Percentiles rank a stretch among this genome's conserved stretches.
phyloP scores from a whole-genome alignment of 2,888 invertebrate species.

The Bhutanitis thaidina region DNA sequence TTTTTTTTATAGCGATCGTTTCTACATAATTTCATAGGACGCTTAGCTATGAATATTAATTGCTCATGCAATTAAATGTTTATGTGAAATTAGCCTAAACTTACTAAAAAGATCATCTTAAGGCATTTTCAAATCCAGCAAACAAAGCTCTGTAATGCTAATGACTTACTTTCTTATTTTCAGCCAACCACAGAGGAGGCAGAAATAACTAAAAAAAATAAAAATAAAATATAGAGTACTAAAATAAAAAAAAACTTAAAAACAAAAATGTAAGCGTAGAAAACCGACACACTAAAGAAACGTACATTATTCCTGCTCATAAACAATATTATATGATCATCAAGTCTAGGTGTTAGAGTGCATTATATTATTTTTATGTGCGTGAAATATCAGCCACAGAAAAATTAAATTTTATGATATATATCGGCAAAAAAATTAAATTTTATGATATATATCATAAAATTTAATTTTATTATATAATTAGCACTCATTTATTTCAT shows the following conservation, averaged over 20 bases:
- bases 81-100: constrained; percentile 21
- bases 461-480: no score
- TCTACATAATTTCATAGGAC: constrained; percentile 1
- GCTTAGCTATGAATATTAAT: constrained; percentile 19
- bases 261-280: no score
- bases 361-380: not conserved
- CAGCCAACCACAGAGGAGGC: constrained; percentile 66
- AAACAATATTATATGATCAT: constrained; percentile 5
- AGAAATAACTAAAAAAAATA: constrained; percentile 74
- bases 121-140: constrained; percentile 46
- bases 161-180: constrained; percentile 71
- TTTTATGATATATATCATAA: no score
- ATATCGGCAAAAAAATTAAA: not conserved
- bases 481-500: constrained; percentile 7
- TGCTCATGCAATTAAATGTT: constrained; percentile 23
- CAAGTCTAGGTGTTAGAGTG: constrained; percentile 15
- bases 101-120: constrained; percentile 19
- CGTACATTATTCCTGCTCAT: constrained; percentile 18
- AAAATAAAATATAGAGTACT: constrained; percentile 52
- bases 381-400: constrained; percentile 4
- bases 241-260: constrained; percentile 12
- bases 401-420: not conserved
- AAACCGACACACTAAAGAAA: no score
- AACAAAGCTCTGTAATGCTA: constrained; percentile 56
- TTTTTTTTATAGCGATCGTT: not conserved